phyloP scores from a whole-genome alignment of 2,113 vertebrate species.

The Syngnathus floridae region DNA sequence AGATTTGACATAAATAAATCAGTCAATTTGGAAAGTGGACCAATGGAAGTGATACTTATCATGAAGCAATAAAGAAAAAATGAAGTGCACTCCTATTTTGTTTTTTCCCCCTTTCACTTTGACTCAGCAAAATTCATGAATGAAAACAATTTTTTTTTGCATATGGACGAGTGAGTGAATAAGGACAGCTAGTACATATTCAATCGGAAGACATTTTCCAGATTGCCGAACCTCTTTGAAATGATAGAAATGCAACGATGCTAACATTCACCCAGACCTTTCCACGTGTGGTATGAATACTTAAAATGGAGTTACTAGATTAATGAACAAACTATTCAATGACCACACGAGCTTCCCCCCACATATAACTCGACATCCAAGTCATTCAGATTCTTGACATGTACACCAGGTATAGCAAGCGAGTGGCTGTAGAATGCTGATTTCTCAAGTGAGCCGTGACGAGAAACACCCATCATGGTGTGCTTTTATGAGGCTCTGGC shows the following conservation, averaged over 20 bases:
- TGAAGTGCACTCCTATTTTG: too few species aligned
- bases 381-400: not conserved
- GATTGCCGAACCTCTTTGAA: not conserved
- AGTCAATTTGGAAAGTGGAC: too few species aligned
- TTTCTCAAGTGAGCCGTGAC: not conserved
- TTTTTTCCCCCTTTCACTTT: too few species aligned
- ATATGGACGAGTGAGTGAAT: too few species aligned
- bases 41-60: too few species aligned
- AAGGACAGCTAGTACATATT: not conserved
- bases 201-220: not conserved
- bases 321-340: not conserved
- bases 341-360: not conserved
- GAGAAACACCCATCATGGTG: not conserved
- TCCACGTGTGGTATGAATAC: not conserved
- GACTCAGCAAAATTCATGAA: too few species aligned
- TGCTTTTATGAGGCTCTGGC: slow-evolving; percentile 11
- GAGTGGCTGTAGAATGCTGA: not conserved
- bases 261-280: not conserved
- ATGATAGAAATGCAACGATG: not conserved
- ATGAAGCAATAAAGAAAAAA: too few species aligned
- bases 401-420: not conserved
- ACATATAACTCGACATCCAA: not conserved
- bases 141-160: too few species aligned
- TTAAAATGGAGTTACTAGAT: not conserved
- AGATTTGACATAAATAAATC: too few species aligned